Base-by-base conservation (phyloP, 2,888 invertebrate species). In the Tupiocoris notatus region DNA sequence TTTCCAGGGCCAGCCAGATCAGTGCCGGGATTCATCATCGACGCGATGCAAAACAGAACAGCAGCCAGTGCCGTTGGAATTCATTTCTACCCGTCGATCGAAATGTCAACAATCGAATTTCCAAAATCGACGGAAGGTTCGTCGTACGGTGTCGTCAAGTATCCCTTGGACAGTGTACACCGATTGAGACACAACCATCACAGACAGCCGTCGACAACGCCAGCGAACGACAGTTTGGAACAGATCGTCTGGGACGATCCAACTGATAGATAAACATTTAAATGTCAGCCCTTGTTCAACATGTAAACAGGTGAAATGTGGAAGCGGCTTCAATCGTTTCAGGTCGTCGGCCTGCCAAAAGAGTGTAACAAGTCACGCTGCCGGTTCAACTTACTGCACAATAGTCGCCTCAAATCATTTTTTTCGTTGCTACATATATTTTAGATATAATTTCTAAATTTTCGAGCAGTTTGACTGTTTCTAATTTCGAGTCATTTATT, bases 141-240 rank as follows among this genome's bases (percentile, higher is more conserved):
- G 23, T 21, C 66, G 20, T 75, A 75, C 61, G 59, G 66, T 0
- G 66, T 75, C 57, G 66, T 66, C 66, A 73, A 73, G 20, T 73
- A 73, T n/a, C 59, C 66, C 1, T 17, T 66, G 16, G 75, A 65
- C 20, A 65, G 59, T 59, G 62, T 68, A 20, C 67, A 61, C 63
- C 64, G 68, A 6, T 23, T 76, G 0, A 24, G 76, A 9, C 75
- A 75, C 66, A 61, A 65, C 18, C 67, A 68, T 24, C 67, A 67
- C 56, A 24, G 68, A 18, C 65, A 56, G 23, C 12, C 20, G 12
- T 75, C 64, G 57, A 65, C 75, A 7, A 73, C 62, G n/a, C 68
- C 76, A 7, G 76, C 62, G 54, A 76, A 76, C 63, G 76, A 76
- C 68, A 76, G 76, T 61, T 17, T 76, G 23, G 76, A 76, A 62